Percentiles rank a stretch among this genome's conserved stretches.
Conservation (phyloP, 2,888 invertebrate genomes). For the Atrina japonica region DNA sequence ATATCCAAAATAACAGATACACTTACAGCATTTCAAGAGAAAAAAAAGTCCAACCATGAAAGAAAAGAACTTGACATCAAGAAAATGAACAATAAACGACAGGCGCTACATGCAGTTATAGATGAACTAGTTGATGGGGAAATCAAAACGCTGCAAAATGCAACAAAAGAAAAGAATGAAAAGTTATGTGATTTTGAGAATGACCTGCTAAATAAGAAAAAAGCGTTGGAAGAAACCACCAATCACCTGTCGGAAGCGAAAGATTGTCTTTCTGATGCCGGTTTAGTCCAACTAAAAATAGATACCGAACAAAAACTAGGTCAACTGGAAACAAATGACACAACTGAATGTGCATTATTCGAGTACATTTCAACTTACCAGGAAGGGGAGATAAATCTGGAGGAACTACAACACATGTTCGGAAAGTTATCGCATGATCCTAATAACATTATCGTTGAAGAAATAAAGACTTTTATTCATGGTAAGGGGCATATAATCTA, state of each 20-base stretch:
- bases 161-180: neutral
- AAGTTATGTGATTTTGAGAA: neutral
- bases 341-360: neutral
- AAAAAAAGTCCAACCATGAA: neutral
- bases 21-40: neutral
- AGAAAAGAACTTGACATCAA: neutral
- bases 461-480: neutral
- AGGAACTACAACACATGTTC: neutral
- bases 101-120: neutral
- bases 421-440: neutral
- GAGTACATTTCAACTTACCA: too few relatives aligned
- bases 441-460: neutral
- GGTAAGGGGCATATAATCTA: neutral
- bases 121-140: neutral
- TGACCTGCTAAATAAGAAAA: neutral
- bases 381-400: neutral
- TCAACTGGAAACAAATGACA: neutral
- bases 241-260: neutral
- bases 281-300: neutral
- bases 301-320: neutral
- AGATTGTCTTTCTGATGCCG: neutral
- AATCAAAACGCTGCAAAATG: neutral
- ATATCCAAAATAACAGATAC: too few relatives aligned
- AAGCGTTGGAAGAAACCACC: neutral
- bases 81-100: neutral